These are phyloP conservation scores for Streptopelia turtur DNA, from an alignment of 2,797 vertebrate genomes.

Conservation along the genomic window DNA sequence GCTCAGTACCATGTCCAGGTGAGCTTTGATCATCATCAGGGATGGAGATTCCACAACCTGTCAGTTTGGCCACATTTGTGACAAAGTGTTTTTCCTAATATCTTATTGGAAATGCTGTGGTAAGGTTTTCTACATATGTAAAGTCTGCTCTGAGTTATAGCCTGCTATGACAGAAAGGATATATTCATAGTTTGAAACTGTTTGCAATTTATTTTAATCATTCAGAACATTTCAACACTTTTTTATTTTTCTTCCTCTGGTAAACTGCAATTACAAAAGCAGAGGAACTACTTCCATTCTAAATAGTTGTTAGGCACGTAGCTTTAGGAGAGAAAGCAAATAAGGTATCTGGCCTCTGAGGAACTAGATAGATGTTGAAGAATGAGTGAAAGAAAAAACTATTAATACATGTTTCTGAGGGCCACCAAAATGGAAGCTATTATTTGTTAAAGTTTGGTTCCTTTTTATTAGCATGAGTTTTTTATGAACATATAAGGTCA, in stretches of 20 bases:
- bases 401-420: neutral
- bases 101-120: neutral
- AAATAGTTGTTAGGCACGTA: neutral
- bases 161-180: neutral
- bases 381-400: too few relatives aligned
- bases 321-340: neutral
- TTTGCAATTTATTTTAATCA: slow-evolving; percentile 37
- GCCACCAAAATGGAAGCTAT: neutral
- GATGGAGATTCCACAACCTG: neutral
- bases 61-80: neutral
- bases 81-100: neutral
- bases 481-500: neutral
- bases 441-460: neutral
- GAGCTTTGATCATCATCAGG: neutral
- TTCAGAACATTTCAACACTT: neutral
- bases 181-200: neutral
- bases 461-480: neutral
- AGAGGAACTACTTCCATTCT: neutral
- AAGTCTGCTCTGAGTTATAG: slow-evolving; percentile 36
- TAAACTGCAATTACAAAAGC: neutral
- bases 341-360: neutral
- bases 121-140: neutral
- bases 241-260: neutral
- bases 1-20: neutral
- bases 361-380: neutral